Evolutionary conservation across 2,797 vertebrate species (phyloP), one percentile per base, ranked within the genome.

Genomic region (Amblyraja radiata): DNA sequence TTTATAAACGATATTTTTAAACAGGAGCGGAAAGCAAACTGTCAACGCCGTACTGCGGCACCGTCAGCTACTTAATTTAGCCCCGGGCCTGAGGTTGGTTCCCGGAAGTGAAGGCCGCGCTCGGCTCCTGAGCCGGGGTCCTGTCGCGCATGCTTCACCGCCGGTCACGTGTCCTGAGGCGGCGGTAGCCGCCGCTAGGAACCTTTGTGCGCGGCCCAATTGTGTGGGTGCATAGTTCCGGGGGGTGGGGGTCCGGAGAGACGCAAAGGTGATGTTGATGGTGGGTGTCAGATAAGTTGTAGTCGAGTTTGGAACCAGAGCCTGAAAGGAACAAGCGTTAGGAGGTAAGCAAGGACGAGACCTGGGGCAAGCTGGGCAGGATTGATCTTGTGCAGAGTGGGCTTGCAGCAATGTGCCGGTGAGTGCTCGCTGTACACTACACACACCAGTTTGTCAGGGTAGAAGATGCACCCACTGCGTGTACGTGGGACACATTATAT

Each of bases 151-250:
- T 2, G 0, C 84, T n/a, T 68, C 61, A 88, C 36, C 76, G 36
- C 90, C 23, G 39, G 90, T 92, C 90, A 92, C 90, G 90, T 92
- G 90, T 1, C 1, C 39, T 39, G 39, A 39, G 7, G 1, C 36
- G 2, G 11, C 18, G 2, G 6, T 28, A 6, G 10, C 65, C 36
- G 18, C 88, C 88, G 7, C 36, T 76, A 74, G 90, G 90, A 92
- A 92, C 90, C 36, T 46, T 76, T 92, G 90, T 92, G 36, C 71
- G 36, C 90, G 90, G 90, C 68, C 68, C 90, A 21, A 18, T 74
- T 71, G 65, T 91, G 88, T 68, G 71, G 90, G 90, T 28, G 39
- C 0, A 0, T 9, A 28, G 90, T 74, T 73, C 68, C 90, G 90
- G 90, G 90, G 88, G 88, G 46, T 54, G 16, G 65, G 84, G n/a